Evolutionary conservation across 1,140 invertebrate species (phyloP).

Genomic region (Brachionus rubens): DNA sequence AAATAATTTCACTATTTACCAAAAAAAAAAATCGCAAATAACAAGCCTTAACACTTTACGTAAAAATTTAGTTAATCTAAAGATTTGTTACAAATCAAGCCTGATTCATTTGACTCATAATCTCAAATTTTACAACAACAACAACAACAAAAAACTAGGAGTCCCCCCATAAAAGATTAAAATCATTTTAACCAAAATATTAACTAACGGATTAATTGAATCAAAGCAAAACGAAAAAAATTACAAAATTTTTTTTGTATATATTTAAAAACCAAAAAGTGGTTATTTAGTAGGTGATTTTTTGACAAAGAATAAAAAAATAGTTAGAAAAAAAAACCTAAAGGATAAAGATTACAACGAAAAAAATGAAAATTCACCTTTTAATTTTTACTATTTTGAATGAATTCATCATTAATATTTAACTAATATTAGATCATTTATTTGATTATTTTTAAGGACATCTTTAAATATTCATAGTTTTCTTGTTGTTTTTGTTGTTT

Average conservation of each 20-base stretch:
- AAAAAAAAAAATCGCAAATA: too few relatives aligned
- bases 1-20: too few relatives aligned
- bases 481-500: not conserved
- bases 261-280: not conserved
- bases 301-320: not conserved
- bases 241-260: not conserved
- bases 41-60: too few relatives aligned
- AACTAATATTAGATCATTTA: constrained; percentile 42
- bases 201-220: constrained; percentile 34
- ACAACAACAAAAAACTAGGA: too few relatives aligned
- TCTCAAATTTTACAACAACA: too few relatives aligned
- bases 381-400: not conserved
- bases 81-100: too few relatives aligned
- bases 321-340: too few relatives aligned
- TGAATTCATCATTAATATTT: constrained; percentile 12
- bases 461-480: constrained; percentile 6
- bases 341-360: constrained; percentile 25
- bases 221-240: constrained; percentile 14
- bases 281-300: not conserved
- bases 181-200: constrained; percentile 13
- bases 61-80: too few relatives aligned
- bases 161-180: not conserved
- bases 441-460: constrained; percentile 39
- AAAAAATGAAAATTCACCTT: not conserved
- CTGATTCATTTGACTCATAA: too few relatives aligned